Evolutionary conservation across 1,140 invertebrate genomes (phyloP).

Genomic region (Dufourea novaeangliae): DNA sequence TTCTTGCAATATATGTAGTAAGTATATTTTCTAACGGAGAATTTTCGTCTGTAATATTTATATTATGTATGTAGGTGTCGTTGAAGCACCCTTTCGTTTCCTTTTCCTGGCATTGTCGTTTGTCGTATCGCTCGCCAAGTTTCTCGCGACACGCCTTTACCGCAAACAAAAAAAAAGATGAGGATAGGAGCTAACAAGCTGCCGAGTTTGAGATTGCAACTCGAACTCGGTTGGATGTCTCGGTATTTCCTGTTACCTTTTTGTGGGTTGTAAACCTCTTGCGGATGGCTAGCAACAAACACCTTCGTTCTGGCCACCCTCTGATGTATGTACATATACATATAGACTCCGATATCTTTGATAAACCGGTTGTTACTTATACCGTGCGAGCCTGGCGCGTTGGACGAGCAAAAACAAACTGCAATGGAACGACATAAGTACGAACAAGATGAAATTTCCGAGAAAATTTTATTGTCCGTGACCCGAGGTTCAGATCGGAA

Average conservation of each 20-base stretch:
- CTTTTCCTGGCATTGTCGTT: not conserved
- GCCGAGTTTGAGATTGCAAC: not conserved
- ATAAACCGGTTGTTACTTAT: conserved; percentile 72
- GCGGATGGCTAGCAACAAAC: not conserved
- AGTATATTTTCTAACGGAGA: too few relatives aligned
- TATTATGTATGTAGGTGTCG: too few relatives aligned
- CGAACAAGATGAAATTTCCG: too few relatives aligned
- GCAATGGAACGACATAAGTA: not conserved
- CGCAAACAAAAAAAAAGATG: not conserved
- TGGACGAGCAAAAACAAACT: conserved; percentile 22
- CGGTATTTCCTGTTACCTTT: conserved; percentile 30
- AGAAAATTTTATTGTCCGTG: too few relatives aligned
- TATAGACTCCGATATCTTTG: conserved; percentile 57
- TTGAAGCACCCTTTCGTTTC: too few relatives aligned
- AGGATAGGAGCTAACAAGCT: not conserved
- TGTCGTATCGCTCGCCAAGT: not conserved
- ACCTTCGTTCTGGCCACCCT: conserved; percentile 45
- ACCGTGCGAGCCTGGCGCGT: conserved; percentile 64
- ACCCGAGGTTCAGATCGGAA: too few relatives aligned
- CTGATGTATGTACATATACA: too few relatives aligned
- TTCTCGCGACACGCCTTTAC: not conserved
- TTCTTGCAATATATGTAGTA: too few relatives aligned
- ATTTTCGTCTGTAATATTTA: too few relatives aligned
- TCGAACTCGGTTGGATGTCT: not conserved
- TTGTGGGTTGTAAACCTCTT: conserved; percentile 1